phyloP scores from a whole-genome alignment of 2,797 vertebrate genomes.

The Galagoides demidoff region DNA sequence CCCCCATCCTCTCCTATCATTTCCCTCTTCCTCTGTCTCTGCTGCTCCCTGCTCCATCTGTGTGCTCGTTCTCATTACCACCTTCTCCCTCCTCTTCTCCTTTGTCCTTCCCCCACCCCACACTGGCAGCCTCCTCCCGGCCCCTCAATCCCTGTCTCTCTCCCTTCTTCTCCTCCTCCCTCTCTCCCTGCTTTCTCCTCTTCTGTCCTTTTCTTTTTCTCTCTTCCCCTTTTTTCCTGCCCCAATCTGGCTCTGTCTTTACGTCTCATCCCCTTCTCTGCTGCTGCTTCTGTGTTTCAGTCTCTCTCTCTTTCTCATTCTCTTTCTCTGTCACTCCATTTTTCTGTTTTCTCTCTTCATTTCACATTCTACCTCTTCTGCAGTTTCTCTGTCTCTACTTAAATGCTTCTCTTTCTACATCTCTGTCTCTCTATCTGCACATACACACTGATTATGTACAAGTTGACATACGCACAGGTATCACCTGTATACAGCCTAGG shows the following conservation, averaged over 20 bases:
- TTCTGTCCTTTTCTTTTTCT: neutral
- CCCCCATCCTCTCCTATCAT: neutral
- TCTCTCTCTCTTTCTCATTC: neutral
- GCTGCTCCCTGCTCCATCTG: neutral
- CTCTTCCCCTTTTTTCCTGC: neutral
- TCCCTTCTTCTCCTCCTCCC: neutral
- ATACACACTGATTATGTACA: too few relatives aligned
- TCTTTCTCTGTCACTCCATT: neutral
- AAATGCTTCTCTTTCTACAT: neutral
- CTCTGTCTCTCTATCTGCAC: neutral
- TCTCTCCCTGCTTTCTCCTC: neutral
- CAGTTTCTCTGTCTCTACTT: neutral
- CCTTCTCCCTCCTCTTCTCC: neutral
- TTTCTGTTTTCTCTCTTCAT: neutral
- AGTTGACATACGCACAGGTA: neutral
- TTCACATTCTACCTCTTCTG: neutral
- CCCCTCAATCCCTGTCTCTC: neutral
- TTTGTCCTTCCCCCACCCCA: neutral
- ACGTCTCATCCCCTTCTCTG: neutral
- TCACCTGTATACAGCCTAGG: accelerated
- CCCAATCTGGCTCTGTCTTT: neutral
- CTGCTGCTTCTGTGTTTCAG: neutral
- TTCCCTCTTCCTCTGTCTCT: neutral
- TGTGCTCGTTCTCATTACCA: neutral
- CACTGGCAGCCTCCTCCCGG: too few relatives aligned